Percentiles rank a stretch among this genome's conserved stretches.
phyloP scores from a whole-genome alignment of 2,113 vertebrate genomes.

The Pterocles gutturalis region DNA sequence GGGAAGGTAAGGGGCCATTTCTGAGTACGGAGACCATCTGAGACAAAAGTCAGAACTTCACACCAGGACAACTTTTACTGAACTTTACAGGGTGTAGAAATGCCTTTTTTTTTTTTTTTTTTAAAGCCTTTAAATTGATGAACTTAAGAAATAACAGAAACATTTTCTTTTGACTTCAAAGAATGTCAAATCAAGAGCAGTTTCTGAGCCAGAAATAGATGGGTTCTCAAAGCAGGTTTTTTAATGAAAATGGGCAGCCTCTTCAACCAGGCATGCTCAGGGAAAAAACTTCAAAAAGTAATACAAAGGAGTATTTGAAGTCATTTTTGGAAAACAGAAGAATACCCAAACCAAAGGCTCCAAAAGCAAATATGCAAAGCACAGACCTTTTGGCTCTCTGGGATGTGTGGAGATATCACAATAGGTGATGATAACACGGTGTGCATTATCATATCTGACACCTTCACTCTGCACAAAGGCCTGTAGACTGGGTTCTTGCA shows the following conservation, averaged over 20 bases:
- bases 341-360: not conserved
- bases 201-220: not conserved
- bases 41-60: not conserved
- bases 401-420: not conserved
- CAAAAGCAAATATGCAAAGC: not conserved
- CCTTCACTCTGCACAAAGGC: not conserved
- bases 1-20: not conserved
- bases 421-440: rapidly evolving
- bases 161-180: not conserved
- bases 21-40: not conserved
- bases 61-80: not conserved
- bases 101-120: too few relatives aligned
- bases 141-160: not conserved
- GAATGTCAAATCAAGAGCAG: not conserved
- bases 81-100: not conserved
- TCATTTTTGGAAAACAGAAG: not conserved
- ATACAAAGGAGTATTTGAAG: not conserved
- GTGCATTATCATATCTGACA: not conserved
- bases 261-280: not conserved
- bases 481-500: not conserved
- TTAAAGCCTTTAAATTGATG: not conserved
- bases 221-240: rapidly evolving
- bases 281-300: not conserved
- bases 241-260: not conserved
- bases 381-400: not conserved